Conservation (phyloP, 2,113 vertebrate species). For the Sinocyclocheilus grahami region DNA sequence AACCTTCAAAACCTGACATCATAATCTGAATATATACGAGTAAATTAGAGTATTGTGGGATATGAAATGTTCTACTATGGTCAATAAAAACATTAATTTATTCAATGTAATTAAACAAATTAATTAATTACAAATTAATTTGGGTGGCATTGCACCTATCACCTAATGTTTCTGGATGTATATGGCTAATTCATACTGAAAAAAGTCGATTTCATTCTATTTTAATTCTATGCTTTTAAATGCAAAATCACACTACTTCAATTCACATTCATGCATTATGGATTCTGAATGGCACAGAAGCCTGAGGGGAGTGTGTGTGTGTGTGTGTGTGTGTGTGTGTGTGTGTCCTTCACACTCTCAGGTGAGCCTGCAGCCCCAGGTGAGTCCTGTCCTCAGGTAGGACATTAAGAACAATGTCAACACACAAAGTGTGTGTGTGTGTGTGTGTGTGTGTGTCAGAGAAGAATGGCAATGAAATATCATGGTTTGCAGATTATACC, state of each 20-base stretch:
- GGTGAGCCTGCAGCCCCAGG: constrained; percentile 40
- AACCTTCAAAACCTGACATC: neutral
- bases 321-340: constrained; percentile 1
- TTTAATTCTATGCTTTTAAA: neutral
- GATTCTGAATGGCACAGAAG: neutral
- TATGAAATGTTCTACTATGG: neutral
- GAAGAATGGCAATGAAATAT: neutral
- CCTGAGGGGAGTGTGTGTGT: neutral
- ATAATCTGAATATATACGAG: neutral
- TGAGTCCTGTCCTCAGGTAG: constrained; percentile 20
- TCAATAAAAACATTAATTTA: too few species aligned
- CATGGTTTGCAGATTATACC: neutral
- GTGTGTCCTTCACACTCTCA: constrained; percentile 36
- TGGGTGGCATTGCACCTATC: neutral
- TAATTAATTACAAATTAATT: neutral
- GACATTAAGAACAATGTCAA: constrained; percentile 18
- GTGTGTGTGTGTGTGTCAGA: neutral
- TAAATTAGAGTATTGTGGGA: neutral
- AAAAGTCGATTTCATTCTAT: neutral
- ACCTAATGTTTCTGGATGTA: neutral
- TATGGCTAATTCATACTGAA: neutral
- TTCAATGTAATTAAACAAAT: too few species aligned
- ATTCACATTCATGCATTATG: constrained; percentile 5
- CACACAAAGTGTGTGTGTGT: neutral
- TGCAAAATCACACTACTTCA: neutral